Conservation (phyloP, 2,797 vertebrate genomes). For the Smutsia temminckii region DNA sequence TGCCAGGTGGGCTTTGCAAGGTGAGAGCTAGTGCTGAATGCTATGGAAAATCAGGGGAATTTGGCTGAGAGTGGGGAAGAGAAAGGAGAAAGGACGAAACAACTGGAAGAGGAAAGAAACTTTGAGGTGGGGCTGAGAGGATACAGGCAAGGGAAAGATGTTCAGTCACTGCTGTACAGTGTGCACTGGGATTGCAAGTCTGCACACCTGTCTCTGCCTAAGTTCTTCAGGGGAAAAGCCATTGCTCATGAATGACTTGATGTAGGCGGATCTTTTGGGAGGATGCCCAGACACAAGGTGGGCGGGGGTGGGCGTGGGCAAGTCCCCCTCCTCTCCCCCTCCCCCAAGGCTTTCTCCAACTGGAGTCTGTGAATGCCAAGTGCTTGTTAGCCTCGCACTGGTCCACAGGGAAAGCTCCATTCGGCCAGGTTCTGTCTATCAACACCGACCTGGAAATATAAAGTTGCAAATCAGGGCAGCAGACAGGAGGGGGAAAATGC, state of each 20-base stretch:
- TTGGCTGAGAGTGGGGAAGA: background rate
- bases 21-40: background rate
- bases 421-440: background rate
- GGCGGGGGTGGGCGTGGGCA: background rate
- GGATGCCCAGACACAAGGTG: background rate
- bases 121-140: background rate
- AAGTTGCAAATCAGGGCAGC: background rate
- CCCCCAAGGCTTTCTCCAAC: accelerated
- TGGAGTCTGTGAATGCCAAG: background rate
- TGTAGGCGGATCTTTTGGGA: background rate
- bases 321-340: accelerated
- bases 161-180: accelerated
- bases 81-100: background rate
- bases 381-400: background rate
- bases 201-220: no score
- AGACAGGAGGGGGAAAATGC: background rate
- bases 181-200: accelerated
- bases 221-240: background rate
- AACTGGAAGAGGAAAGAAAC: background rate
- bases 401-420: background rate
- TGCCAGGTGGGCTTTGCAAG: background rate
- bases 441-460: background rate
- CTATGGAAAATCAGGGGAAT: background rate
- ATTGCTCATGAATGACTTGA: background rate
- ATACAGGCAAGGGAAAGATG: accelerated